Evolutionary conservation across 2,797 vertebrate species (phyloP), one percentile per base, ranked within the genome.

Genomic region (Thamnophis elegans): DNA sequence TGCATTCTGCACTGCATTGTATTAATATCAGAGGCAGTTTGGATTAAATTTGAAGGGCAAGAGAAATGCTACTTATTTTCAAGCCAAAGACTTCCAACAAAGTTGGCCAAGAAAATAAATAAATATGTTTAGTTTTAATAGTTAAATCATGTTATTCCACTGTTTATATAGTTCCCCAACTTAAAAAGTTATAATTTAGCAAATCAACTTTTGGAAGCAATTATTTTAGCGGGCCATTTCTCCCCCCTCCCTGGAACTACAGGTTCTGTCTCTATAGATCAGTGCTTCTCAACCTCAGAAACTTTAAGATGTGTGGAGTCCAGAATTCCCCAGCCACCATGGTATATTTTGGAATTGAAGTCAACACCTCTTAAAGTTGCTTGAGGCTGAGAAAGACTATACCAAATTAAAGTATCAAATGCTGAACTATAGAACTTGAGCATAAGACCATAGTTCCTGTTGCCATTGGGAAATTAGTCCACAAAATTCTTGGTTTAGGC

Each of bases 171-270:
- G 36, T 82, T 47, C 36, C 10, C 36, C 36, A 22, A 78, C 32
- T 20, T 42, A 42, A 42, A 78, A 78, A 78, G 73, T 78, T 78
- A 78, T 42, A 78, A 78, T 42, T 78, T 78, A 58, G 8, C n/a
- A 36, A 54, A 55, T 1, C 62, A 55, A 55, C 11, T 90, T 65
- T 20, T 73, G 3, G n/a, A 54, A 47, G 9, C 58, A 89, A n/a
- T 4, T 13, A 36, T 87, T n/a, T 87, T 55, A 12, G 18, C 36
- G 86, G 55, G 54, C 32, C n/a, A 56, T 20, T 18, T 6, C 3
- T 14, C 20, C n/a, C 14, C 0, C 4, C 28, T 4, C 14, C 65
- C 12, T 0, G 1, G 6, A 86, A 54, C 12, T 55, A 86, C 13
- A 54, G 53, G 20, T 55, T n/a, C 7, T 87, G 53, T 55, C 85